These are phyloP conservation scores for Malaclemys terrapin DNA, from an alignment of 2,113 vertebrate species.

Conservation along the genomic window DNA sequence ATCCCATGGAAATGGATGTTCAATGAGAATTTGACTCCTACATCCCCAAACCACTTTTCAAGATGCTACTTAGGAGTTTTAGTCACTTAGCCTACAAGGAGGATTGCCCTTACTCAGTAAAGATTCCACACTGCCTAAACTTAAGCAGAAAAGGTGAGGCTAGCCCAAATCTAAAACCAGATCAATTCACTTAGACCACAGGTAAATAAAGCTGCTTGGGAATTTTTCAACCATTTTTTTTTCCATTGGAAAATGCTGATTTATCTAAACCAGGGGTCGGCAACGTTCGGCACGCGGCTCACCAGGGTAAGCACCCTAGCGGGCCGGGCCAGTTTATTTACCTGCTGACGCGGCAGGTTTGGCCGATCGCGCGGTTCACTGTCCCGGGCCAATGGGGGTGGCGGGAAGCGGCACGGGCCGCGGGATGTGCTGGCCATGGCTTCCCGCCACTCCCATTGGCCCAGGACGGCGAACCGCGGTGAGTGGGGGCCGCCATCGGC, in stretches of 20 bases:
- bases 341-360: too few species aligned
- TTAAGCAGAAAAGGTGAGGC: neutral
- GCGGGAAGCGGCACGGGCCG: too few species aligned
- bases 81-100: neutral
- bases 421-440: too few species aligned
- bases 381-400: too few species aligned
- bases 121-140: neutral
- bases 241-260: neutral
- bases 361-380: too few species aligned
- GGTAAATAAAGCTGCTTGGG: neutral
- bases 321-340: too few species aligned
- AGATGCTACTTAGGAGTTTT: neutral
- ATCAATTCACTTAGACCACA: neutral
- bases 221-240: neutral
- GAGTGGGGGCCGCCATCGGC: too few species aligned
- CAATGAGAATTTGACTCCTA: neutral
- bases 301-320: too few species aligned
- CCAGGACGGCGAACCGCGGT: too few species aligned
- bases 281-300: too few species aligned
- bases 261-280: neutral
- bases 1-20: neutral
- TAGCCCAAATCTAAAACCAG: neutral
- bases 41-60: neutral
- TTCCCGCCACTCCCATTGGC: too few species aligned
- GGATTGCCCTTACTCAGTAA: accelerated